Conservation (phyloP, 2,888 invertebrate genomes). For the Melinaea menophilus region DNA sequence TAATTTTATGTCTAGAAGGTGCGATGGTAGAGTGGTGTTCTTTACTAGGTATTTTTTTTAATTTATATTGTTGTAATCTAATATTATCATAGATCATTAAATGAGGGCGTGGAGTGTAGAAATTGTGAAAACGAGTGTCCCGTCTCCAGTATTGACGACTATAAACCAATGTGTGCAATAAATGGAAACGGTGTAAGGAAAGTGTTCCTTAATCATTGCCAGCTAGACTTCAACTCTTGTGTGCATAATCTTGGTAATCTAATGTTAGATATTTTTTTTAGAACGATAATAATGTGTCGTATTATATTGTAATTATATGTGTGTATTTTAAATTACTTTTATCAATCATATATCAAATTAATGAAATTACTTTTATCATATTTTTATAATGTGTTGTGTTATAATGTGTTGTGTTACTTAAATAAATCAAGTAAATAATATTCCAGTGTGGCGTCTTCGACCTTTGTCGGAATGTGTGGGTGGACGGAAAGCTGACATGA, state of each 20-base stretch:
- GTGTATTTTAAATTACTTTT: no score
- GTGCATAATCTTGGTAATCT: conserved; percentile 45
- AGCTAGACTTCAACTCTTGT: conserved; percentile 59
- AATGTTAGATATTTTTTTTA: background rate
- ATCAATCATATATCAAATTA: no score
- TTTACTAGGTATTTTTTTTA: conserved; percentile 5
- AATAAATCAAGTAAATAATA: conserved; percentile 13
- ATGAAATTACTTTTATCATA: no score
- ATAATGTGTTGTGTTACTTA: background rate
- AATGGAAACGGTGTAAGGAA: conserved; percentile 40
- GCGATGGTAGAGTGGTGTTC: conserved; percentile 1
- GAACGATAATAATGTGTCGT: background rate
- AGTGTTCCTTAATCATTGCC: conserved; percentile 64
- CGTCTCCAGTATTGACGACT: conserved; percentile 51
- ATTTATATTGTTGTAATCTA: background rate
- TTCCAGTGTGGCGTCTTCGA: conserved; percentile 58
- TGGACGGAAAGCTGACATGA: conserved; percentile 54
- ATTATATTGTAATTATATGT: no score
- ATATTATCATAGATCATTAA: conserved; percentile 45
- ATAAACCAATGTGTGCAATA: conserved; percentile 58
- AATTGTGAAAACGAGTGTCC: conserved; percentile 59
- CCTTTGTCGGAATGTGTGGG: conserved; percentile 63
- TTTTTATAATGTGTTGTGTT: no score
- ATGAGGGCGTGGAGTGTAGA: conserved; percentile 41
- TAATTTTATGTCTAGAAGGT: conserved; percentile 51